phyloP scores from a whole-genome alignment of 2,113 vertebrate genomes.

The Leptosomus discolor region DNA sequence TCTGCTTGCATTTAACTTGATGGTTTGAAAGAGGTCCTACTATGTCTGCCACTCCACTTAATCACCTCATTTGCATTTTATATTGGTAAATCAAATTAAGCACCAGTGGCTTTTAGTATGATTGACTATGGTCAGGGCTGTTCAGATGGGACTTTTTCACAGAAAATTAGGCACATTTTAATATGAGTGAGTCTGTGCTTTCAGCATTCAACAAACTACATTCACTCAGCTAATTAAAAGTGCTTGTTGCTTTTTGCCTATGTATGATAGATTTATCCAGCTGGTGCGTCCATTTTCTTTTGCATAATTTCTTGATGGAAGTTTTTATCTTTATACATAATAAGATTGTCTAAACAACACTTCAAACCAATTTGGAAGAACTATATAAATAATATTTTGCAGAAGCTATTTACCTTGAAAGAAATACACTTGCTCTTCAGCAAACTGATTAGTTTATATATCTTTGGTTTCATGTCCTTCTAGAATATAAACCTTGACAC shows the following conservation, averaged over 20 bases:
- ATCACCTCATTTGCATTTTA: slow-evolving; percentile 99
- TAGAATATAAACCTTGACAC: background rate
- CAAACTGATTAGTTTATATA: background rate
- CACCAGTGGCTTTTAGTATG: slow-evolving; percentile 99
- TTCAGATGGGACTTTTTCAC: slow-evolving; percentile 96
- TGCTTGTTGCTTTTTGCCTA: slow-evolving; percentile 79
- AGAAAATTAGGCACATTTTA: slow-evolving; percentile 99
- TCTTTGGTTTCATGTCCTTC: background rate
- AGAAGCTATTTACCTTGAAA: slow-evolving; percentile 58
- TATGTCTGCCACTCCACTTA: slow-evolving; percentile 96
- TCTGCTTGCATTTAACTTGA: slow-evolving; percentile 98
- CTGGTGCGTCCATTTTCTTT: slow-evolving; percentile 86
- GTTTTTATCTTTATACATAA: slow-evolving; percentile 80
- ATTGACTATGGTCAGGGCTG: slow-evolving; percentile 97
- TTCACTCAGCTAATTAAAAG: slow-evolving; percentile 99
- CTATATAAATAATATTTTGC: slow-evolving; percentile 71
- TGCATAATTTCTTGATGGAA: slow-evolving; percentile 80
- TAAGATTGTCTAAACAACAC: slow-evolving; percentile 79
- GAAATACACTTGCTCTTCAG: slow-evolving; percentile 21
- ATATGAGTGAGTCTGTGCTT: slow-evolving; percentile 87
- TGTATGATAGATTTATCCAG: slow-evolving; percentile 92
- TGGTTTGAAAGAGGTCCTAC: slow-evolving; percentile 95
- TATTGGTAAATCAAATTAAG: slow-evolving; percentile 99
- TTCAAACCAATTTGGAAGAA: slow-evolving; percentile 67
- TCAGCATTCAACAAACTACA: slow-evolving; percentile 89